phyloP scores from a whole-genome alignment of 2,888 invertebrate species.

The Eilema caniola region DNA sequence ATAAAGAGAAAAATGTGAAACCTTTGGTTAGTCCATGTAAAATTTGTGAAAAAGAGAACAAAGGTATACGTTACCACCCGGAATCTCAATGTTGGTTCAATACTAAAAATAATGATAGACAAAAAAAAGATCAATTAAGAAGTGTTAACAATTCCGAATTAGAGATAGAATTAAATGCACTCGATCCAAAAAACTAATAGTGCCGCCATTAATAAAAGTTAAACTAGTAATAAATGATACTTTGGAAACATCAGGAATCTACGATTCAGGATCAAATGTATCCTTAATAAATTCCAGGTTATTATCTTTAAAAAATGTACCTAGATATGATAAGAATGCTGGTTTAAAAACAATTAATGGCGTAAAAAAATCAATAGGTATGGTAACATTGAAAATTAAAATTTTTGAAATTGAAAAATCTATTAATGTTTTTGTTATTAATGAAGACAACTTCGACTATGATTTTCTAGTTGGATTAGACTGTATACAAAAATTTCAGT shows the following conservation, averaged over 20 bases:
- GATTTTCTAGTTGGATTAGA: neutral
- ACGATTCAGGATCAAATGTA: conserved; percentile 56
- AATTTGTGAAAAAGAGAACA: conserved; percentile 23
- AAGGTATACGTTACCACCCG: conserved; percentile 18
- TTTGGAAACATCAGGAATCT: conserved; percentile 42
- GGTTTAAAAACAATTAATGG: conserved; percentile 29
- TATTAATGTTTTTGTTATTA: neutral
- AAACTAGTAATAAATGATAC: conserved; percentile 39
- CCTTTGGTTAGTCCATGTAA: conserved; percentile 17
- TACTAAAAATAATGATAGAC: conserved; percentile 5
- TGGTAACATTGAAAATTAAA: conserved; percentile 15
- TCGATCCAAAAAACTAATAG: conserved; percentile 2
- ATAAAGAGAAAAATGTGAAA: conserved; percentile 14
- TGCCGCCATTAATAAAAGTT: neutral
- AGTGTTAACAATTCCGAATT: conserved; percentile 9
- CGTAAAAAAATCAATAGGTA: conserved; percentile 28
- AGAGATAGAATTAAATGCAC: neutral
- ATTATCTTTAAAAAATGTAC: neutral
- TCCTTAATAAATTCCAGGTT: conserved; percentile 50
- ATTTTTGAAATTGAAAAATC: conserved; percentile 27
- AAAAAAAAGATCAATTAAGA: too few species aligned
- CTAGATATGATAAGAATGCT: conserved; percentile 18
- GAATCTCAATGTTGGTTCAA: conserved; percentile 29
- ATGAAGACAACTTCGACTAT: neutral
- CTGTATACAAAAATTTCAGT: neutral